A percentile compares a stretch with the other conserved stretches of the same genome.
Conservation (phyloP, 2,888 invertebrate genomes). For the Cephus spinipes region DNA sequence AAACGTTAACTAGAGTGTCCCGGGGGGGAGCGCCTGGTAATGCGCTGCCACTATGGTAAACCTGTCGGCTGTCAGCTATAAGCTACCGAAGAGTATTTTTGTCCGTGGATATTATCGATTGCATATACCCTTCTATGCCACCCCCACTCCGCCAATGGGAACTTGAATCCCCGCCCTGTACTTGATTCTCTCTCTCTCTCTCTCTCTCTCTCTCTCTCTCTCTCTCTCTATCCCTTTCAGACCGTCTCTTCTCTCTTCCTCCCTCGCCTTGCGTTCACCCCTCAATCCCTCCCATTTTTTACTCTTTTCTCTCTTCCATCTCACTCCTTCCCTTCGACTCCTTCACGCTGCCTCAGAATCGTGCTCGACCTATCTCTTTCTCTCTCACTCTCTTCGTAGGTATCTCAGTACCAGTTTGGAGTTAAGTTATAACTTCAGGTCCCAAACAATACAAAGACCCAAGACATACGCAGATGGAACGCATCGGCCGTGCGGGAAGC, state of each 20-base stretch:
- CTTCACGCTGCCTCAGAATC: too few species aligned
- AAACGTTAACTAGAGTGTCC: too few species aligned
- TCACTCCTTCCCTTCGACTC: too few species aligned
- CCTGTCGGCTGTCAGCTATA: conserved; percentile 37
- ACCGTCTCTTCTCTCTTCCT: neutral
- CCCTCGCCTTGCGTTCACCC: neutral
- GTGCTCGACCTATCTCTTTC: too few species aligned
- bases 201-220: neutral
- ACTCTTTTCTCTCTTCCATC: too few species aligned
- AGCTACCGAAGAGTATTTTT: conserved; percentile 51
- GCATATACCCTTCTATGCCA: conserved; percentile 35
- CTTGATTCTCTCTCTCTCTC: conserved; percentile 9
- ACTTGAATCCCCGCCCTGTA: neutral
- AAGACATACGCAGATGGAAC: too few species aligned
- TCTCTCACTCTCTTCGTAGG: too few species aligned
- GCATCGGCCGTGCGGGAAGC: too few species aligned
- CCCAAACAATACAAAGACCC: too few species aligned
- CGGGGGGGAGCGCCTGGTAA: too few species aligned
- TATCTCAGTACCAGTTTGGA: too few species aligned
- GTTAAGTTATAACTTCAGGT: too few species aligned
- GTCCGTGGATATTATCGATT: conserved; percentile 57
- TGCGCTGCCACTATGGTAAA: conserved; percentile 5
- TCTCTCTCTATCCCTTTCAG: neutral
- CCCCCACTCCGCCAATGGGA: conserved; percentile 14
- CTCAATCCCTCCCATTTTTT: neutral